Evolutionary conservation across 2,888 invertebrate genomes (phyloP), one percentile per base, ranked within the genome.

Genomic region (Temnothorax rugatulus): DNA sequence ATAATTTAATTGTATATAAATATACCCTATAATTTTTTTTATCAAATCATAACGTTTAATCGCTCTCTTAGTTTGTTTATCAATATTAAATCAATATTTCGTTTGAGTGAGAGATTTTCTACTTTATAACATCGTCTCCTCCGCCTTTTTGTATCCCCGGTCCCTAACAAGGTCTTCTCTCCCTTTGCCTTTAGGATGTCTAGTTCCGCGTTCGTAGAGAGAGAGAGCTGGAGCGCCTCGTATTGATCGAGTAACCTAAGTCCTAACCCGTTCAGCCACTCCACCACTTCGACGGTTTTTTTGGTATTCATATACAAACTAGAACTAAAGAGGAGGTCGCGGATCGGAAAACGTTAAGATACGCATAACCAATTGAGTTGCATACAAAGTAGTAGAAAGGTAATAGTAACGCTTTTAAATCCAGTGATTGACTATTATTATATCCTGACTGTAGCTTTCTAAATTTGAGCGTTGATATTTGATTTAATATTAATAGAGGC

Each of bases 191-290:
- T 59, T 50, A 59, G 76, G 76, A 71, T 75, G 84, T 86, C 88
- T 86, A 85, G 81, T 82, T 76, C 85, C 79, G 81, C 83, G 82
- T 84, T 79, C 79, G 82, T 83, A 89, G 25, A 44, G 44, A 89
- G 25, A 44, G 44, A 66, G 63, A 63, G 81, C 75, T 86, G 75
- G 79, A 85, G 74, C 87, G 91, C 92, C 90, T 90, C 89, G 92
- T 93, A 93, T 93, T 93, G 93, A 93, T 93, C 93, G 91, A 87
- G 85, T 86, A 87, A 85, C 89, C 88, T 86, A 83, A 85, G 91
- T 87, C 86, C 87, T 76, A 64, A 71, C 73, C 77, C 71, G 69
- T 71, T 86, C 74, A 73, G 66, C 81, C 79, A 82, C 83, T 84
- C 63, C 1, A 63, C 47, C 29, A 29, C 54, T 38, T 25, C 18